Base-by-base conservation (phyloP, 2,113 vertebrate species). In the Engraulis encrasicolus region DNA sequence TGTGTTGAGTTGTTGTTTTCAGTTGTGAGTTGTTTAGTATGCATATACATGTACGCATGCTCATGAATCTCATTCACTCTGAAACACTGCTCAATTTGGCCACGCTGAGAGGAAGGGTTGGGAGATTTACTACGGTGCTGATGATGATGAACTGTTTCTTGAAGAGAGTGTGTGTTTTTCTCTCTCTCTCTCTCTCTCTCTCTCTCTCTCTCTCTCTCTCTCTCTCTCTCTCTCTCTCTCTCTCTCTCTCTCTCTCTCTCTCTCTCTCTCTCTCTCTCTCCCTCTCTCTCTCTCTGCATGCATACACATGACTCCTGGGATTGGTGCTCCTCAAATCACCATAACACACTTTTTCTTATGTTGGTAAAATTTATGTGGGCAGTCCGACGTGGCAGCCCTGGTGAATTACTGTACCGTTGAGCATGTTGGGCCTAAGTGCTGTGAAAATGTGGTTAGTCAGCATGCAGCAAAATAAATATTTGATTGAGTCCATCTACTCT, bases 371-470 rank as follows among this genome's bases (percentile, higher is more conserved):
- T 66, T 27, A 66, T 66, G 58, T 66, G 58, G 58, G n/a, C 23
- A 27, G 58, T 66, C 58, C 58, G 31, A 31, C 23, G 1, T 66
- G 58, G 58, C 58, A 66, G 58, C 58, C 58, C 11, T 27, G 2
- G n/a, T 66, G 58, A 66, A 66, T 66, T 66, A 66, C 58, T 66
- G 15, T 66, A 66, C 58, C 58, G 23, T 66, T 6, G 58, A 27
- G 58, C 58, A 66, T 12, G 23, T 12, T n/a, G 23, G 31, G 23
- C n/a, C 58, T 66, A 66, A 66, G 58, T 66, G 58, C 58, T 66
- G n/a, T 66, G 58, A 66, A 66, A 66, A 66, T 66, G 58, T 66
- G 58, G 58, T 27, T 66, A 66, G 58, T 66, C 58, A 66, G 58
- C 58, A 66, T 66, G 58, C 58, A 31, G 58, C 58, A 1, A 66